Evolutionary conservation across 2,113 vertebrate species (phyloP).

Genomic region (Pituophis catenifer): DNA sequence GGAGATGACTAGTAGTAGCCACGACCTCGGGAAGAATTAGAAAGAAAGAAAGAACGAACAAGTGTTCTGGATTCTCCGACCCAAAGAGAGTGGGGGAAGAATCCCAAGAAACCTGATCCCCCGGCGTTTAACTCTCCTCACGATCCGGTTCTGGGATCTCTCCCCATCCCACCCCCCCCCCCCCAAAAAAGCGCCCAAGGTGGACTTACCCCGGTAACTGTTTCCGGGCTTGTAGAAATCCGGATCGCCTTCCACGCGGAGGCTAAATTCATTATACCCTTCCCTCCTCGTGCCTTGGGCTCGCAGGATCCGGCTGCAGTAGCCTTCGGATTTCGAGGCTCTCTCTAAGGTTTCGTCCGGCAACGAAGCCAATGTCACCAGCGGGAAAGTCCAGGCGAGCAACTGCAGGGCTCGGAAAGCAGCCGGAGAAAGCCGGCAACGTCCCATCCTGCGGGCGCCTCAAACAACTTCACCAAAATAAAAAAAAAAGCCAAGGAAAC

Average conservation of each 20-base stretch:
- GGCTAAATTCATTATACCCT: conserved; percentile 89
- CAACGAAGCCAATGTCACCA: conserved; percentile 75
- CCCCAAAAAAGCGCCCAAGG: not conserved
- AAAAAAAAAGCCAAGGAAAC: not conserved
- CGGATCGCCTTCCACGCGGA: conserved; percentile 93
- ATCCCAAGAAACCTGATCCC: not conserved
- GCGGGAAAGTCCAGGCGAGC: conserved; percentile 72
- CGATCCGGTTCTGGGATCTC: not conserved
- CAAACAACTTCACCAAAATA: conserved; percentile 57
- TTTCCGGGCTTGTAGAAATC: conserved; percentile 92
- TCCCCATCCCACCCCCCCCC: rapidly evolving
- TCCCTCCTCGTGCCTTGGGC: conserved; percentile 88
- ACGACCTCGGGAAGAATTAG: not conserved
- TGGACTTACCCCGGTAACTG: conserved; percentile 91
- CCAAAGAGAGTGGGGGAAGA: conserved; percentile 31
- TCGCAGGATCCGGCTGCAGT: conserved; percentile 90
- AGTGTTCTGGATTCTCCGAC: conserved; percentile 36
- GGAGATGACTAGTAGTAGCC: not conserved
- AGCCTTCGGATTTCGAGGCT: conserved; percentile 86
- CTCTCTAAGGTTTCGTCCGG: conserved; percentile 89
- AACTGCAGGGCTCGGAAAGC: conserved; percentile 70
- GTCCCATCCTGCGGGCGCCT: conserved; percentile 59
- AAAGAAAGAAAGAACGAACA: not conserved
- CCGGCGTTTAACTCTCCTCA: not conserved
- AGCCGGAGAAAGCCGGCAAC: conserved; percentile 1